These are phyloP conservation scores for Zeugodacus cucurbitae DNA, from an alignment of 1,140 invertebrate genomes.

Conservation along the genomic window DNA sequence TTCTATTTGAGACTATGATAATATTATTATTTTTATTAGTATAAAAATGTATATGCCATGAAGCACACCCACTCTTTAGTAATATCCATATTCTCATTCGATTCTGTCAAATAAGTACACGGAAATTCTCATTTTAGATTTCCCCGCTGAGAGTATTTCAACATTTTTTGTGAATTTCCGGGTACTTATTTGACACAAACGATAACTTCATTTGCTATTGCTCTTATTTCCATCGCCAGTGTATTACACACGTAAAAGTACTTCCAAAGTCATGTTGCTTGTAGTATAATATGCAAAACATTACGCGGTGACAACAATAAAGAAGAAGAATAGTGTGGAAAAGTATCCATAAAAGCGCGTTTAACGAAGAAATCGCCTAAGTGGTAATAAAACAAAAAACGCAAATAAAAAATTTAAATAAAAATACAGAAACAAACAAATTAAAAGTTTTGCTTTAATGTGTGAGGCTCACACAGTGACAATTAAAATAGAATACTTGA, in stretches of 20 bases:
- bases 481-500: not conserved
- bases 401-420: not conserved
- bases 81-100: no score
- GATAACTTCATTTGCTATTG: not conserved
- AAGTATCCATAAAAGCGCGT: not conserved
- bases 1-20: no score
- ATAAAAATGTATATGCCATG: no score
- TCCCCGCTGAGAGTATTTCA: no score
- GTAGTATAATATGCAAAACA: not conserved
- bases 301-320: not conserved
- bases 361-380: not conserved
- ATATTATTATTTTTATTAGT: no score
- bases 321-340: not conserved
- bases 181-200: no score
- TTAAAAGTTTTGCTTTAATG: not conserved
- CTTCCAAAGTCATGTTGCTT: no score
- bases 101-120: no score
- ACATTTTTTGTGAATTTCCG: no score
- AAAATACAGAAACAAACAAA: not conserved
- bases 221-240: not conserved
- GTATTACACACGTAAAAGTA: not conserved
- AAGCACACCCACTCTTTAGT: no score
- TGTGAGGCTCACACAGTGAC: not conserved
- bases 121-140: no score
- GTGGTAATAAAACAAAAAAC: slow-evolving; percentile 2